A percentile compares a stretch with the other conserved stretches of the same genome.
These are phyloP conservation scores for Botrylloides violaceus DNA, from an alignment of 23 tunicate species.

Conservation along the genomic window DNA sequence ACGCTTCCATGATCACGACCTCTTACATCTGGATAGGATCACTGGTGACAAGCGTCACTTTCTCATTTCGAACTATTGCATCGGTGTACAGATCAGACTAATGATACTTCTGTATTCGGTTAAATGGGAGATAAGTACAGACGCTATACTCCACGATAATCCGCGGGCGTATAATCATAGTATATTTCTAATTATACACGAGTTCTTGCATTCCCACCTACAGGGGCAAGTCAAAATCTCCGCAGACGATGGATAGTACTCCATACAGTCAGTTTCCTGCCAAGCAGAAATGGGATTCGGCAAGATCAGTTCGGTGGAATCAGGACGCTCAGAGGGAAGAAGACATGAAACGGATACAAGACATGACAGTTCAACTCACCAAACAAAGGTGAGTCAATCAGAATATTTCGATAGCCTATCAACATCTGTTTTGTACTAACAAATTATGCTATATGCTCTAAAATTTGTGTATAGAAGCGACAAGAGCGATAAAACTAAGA, in stretches of 20 bases:
- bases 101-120: too few relatives aligned
- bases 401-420: background rate
- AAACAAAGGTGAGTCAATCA: conserved; percentile 26
- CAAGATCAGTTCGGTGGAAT: conserved; percentile 58
- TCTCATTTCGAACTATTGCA: too few relatives aligned
- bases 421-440: background rate
- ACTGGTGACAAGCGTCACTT: too few relatives aligned
- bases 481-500: conserved; percentile 45
- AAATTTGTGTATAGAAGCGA: conserved; percentile 14
- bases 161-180: too few relatives aligned
- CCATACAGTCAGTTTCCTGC: conserved; percentile 50
- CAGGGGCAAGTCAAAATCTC: conserved; percentile 49
- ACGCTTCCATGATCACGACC: too few relatives aligned
- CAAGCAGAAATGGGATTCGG: conserved; percentile 80
- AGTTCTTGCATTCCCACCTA: too few relatives aligned
- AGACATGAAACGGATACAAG: conserved; percentile 47
- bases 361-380: conserved; percentile 40
- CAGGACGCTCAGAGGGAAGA: conserved; percentile 92
- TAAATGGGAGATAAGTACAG: too few relatives aligned
- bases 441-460: background rate
- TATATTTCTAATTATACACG: too few relatives aligned
- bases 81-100: too few relatives aligned
- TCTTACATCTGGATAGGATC: too few relatives aligned
- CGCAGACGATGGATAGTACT: conserved; percentile 38
- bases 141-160: too few relatives aligned